Conservation (phyloP, 2,888 invertebrate species). For the Phyto melanocephala region DNA sequence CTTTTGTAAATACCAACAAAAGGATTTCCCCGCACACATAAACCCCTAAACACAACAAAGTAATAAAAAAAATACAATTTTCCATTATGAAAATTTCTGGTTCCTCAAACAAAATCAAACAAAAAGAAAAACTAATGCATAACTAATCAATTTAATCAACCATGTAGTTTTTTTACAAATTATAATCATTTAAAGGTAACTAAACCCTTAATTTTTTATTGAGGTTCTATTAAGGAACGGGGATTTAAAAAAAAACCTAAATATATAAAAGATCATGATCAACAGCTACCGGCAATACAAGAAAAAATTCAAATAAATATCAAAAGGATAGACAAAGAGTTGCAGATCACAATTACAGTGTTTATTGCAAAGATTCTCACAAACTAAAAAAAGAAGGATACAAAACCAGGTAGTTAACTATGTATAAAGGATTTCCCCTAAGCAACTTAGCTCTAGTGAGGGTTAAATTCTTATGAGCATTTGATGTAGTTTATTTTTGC, state of each 20-base stretch:
- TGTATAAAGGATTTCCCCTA: conserved; percentile 9
- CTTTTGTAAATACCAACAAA: conserved; percentile 48
- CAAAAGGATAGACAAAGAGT: conserved; percentile 40
- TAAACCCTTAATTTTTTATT: conserved; percentile 49
- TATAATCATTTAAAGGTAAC: conserved; percentile 13
- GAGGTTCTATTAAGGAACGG: background rate
- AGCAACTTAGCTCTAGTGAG: background rate
- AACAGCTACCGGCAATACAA: conserved; percentile 16
- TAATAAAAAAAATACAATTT: conserved; percentile 40
- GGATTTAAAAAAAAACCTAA: background rate
- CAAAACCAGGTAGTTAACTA: conserved; percentile 37
- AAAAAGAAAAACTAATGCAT: conserved; percentile 23
- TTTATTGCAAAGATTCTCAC: background rate
- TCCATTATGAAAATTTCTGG: conserved; percentile 23
- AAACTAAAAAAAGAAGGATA: background rate
- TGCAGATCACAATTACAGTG: conserved; percentile 40
- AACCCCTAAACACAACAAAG: conserved; percentile 7
- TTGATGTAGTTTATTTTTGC: background rate
- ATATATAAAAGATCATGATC: conserved; percentile 34
- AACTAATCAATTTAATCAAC: conserved; percentile 58
- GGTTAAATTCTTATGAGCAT: conserved; percentile 27
- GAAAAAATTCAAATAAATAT: background rate
- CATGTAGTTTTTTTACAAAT: conserved; percentile 1
- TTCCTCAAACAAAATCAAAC: background rate
- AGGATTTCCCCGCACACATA: conserved; percentile 17